Evolutionary conservation across 2,888 invertebrate species (phyloP).

Genomic region (Papilio gigon): DNA sequence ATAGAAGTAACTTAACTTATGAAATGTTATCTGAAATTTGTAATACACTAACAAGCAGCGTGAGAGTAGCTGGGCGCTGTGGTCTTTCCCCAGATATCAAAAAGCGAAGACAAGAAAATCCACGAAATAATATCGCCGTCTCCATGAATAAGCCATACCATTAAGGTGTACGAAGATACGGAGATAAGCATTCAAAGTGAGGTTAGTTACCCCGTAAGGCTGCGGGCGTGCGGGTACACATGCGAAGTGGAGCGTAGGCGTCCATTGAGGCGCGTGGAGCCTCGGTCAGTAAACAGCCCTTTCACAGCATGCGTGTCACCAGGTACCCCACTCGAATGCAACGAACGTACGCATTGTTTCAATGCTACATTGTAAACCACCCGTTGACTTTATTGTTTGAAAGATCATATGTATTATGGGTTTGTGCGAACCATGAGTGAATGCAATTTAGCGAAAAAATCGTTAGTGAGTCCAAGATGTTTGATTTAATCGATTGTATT

Average conservation of each 20-base stretch:
- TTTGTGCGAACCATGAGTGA: background rate
- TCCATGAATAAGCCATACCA: background rate
- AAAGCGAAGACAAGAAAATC: background rate
- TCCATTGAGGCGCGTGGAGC: conserved; percentile 63
- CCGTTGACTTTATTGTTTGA: background rate
- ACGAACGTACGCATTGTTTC: conserved; percentile 44
- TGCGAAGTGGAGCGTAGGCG: conserved; percentile 67
- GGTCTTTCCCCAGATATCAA: background rate
- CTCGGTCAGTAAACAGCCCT: conserved; percentile 68
- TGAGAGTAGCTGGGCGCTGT: background rate
- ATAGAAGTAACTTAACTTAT: background rate
- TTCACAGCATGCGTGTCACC: conserved; percentile 70
- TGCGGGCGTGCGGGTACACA: conserved; percentile 62
- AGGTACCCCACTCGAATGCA: conserved; percentile 64
- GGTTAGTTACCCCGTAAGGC: conserved; percentile 72
- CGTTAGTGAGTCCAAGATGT: too few species aligned
- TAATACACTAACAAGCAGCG: background rate
- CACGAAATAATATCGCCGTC: background rate
- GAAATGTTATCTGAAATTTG: background rate
- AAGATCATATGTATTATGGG: background rate
- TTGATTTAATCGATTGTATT: too few species aligned
- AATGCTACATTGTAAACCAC: background rate
- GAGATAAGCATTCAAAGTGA: conserved; percentile 49
- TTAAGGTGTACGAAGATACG: conserved; percentile 6
- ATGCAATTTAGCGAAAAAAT: too few species aligned